phyloP scores from a whole-genome alignment of 2,888 invertebrate species.

The Patella depressa region DNA sequence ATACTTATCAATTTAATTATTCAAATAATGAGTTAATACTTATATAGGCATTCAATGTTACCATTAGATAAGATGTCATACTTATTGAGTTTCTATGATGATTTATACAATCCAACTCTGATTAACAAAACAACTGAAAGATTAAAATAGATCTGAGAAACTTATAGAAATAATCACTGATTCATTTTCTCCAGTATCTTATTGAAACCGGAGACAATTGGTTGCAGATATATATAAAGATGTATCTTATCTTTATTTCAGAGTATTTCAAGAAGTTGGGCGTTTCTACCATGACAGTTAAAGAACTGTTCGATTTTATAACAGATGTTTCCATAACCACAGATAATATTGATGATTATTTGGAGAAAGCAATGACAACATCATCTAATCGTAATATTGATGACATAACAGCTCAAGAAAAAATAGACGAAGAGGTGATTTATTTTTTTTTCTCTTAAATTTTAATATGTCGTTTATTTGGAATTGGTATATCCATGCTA shows the following conservation, averaged over 20 bases:
- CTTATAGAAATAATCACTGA: too few species aligned
- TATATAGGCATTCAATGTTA: too few species aligned
- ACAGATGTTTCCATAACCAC: constrained; percentile 90
- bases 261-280: constrained; percentile 91
- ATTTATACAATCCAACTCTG: constrained; percentile 10
- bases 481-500: too few species aligned
- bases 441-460: background rate
- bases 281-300: constrained; percentile 89
- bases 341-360: constrained; percentile 79
- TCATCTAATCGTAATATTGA: constrained; percentile 71
- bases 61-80: background rate
- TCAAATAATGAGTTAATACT: too few species aligned
- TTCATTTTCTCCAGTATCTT: too few species aligned
- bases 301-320: constrained; percentile 95
- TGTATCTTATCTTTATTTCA: constrained; percentile 64
- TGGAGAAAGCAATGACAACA: constrained; percentile 63
- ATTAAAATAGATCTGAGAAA: background rate
- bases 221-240: too few species aligned
- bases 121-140: background rate
- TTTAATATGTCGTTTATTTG: background rate
- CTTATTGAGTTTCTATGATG: background rate
- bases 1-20: too few species aligned
- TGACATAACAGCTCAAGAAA: constrained; percentile 80
- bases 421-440: constrained; percentile 84
- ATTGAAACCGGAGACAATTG: too few species aligned